Base-by-base conservation (phyloP, 2,797 vertebrate species). In the Cuniculus paca region DNA sequence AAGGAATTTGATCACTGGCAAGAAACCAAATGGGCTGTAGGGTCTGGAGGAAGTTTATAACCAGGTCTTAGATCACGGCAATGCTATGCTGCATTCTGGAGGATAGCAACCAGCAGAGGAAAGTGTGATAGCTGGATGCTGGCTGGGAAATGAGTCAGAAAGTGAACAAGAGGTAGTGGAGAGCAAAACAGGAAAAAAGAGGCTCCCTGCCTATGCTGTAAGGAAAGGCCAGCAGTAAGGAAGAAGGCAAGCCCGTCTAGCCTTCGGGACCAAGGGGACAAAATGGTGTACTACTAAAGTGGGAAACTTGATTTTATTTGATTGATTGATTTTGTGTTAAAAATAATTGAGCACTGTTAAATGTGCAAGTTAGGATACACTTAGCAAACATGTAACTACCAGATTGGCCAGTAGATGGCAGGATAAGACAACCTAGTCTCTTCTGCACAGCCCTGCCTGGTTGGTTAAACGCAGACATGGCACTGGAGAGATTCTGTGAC, bases 321-420 rank as follows among this genome's bases (percentile, higher is more conserved):
- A 54, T 54, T 54, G 17, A 19, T 54, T 54, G 19, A n/a, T n/a
- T n/a, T n/a, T n/a, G n/a, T n/a, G n/a, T 68, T 68, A 68, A 92
- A 95, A 88, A 54, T 42, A 39, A 13, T 11, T 0, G 28, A 39
- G 9, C 26, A 5, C 11, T n/a, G 11, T 2, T 0, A n/a, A 34
- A 2, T 50, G 16, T 28, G 22, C 20, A 75, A 39, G 20, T 52
- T 54, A 31, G 10, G 12, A 58, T 14, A 39, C 11, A 60, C 14
- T 1, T 31, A 16, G 85, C 12, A 13, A 34, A 79, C 36, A 6
- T 36, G 88, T 54, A 95, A 95, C 5, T 63, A 34, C 48, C 36
- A 36, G 1, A 0, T 9, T 88, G 61, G 60, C 95, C 97, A 95
- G 92, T 77, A 98, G 98, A 54, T 98, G 98, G 89, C 98, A 98